Conservation (phyloP, 2,797 vertebrate species). For the Acrocephalus scirpaceus region DNA sequence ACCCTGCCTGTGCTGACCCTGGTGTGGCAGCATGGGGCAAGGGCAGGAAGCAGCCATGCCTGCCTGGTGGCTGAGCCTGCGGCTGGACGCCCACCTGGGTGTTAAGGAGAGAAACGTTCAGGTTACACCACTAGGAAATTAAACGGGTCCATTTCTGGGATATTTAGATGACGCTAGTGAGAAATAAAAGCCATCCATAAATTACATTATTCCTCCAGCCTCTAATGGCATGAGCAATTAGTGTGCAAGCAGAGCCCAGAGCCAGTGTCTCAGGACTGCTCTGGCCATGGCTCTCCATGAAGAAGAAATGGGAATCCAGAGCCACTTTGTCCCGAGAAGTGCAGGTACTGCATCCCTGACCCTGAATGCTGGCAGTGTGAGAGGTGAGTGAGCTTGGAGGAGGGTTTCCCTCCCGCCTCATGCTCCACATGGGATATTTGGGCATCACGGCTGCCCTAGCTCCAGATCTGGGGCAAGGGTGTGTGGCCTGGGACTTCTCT, state of each 20-base stretch:
- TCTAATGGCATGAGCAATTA: constrained; percentile 28
- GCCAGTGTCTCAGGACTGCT: not conserved
- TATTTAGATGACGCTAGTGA: constrained; percentile 47
- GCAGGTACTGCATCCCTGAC: fast-evolving
- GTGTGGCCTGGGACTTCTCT: not conserved
- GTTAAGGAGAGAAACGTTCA: not conserved
- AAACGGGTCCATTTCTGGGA: constrained; percentile 1
- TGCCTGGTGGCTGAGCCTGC: not conserved
- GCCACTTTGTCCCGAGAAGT: not conserved
- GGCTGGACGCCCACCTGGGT: not conserved
- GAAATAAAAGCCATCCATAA: constrained; percentile 63
- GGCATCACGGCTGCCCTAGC: not conserved
- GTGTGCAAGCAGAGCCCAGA: not conserved
- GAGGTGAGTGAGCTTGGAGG: not conserved
- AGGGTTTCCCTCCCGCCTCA: not conserved
- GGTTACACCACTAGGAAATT: constrained; percentile 11
- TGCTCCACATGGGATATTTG: not conserved
- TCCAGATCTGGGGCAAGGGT: not conserved
- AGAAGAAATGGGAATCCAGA: not conserved
- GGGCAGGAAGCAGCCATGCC: fast-evolving
- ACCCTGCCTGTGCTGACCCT: not conserved
- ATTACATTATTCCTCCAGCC: constrained; percentile 30
- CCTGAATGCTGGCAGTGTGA: not conserved
- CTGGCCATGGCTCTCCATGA: not conserved
- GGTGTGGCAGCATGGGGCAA: fast-evolving